Percentiles rank a stretch among this genome's conserved stretches.
phyloP scores from a whole-genome alignment of 2,113 vertebrate genomes.

The Indri indri region DNA sequence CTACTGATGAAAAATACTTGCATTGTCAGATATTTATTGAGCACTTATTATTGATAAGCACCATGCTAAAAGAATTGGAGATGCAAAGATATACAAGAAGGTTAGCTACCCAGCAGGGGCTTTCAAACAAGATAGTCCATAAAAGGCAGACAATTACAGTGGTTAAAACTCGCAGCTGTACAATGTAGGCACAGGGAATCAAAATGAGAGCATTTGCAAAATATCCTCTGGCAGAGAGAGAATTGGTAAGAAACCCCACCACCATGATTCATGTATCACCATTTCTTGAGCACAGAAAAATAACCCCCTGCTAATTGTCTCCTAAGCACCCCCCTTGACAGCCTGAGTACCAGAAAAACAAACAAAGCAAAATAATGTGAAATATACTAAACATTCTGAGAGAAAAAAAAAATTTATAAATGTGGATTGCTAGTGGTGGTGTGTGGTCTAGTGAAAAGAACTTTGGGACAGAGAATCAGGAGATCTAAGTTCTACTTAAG shows the following conservation, averaged over 20 bases:
- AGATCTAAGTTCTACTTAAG: neutral
- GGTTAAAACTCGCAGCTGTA: neutral
- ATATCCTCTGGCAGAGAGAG: slow-evolving; percentile 28
- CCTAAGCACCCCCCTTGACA: neutral
- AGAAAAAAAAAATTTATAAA: neutral
- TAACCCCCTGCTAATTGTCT: neutral
- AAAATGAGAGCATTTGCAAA: slow-evolving; percentile 48
- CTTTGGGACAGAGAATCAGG: neutral
- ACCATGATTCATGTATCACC: neutral
- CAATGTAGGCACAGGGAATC: neutral
- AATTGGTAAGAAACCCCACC: neutral
- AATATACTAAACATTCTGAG: neutral
- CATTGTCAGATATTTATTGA: neutral
- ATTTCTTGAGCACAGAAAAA: slow-evolving; percentile 11
- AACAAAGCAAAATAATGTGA: slow-evolving; percentile 9
- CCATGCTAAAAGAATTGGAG: neutral
- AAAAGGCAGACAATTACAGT: slow-evolving; percentile 48
- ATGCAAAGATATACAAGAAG: neutral
- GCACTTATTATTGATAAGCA: neutral
- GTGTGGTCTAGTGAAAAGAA: neutral
- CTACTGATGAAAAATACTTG: neutral
- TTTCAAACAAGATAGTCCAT: slow-evolving; percentile 21
- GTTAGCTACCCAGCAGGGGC: neutral
- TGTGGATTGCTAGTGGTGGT: neutral
- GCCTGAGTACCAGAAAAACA: neutral